Conservation (phyloP, 2,797 vertebrate species). For the Pristis pectinata region DNA sequence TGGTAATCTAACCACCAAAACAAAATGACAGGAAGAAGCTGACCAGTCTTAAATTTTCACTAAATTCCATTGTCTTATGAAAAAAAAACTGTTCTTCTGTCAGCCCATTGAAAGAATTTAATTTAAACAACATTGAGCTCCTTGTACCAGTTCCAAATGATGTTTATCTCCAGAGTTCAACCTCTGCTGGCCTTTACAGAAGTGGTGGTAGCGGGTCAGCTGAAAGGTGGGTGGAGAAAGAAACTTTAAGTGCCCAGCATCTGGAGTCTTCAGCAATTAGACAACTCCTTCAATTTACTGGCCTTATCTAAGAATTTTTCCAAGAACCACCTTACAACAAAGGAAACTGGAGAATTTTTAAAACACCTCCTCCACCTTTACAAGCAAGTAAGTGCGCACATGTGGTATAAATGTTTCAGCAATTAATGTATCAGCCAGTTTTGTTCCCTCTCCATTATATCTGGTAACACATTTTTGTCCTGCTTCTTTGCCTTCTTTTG, state of each 20-base stretch:
- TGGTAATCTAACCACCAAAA: conserved; percentile 45
- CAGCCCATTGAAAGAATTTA: conserved; percentile 50
- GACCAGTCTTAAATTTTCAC: conserved; percentile 41
- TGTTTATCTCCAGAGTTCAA: conserved; percentile 53
- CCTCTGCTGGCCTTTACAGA: conserved; percentile 47
- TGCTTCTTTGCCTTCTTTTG: conserved; percentile 42
- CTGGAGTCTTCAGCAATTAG: conserved; percentile 45
- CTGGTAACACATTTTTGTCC: conserved; percentile 41
- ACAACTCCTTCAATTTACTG: conserved; percentile 69
- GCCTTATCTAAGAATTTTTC: conserved; percentile 44
- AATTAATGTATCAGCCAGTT: neutral
- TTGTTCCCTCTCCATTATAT: conserved; percentile 30
- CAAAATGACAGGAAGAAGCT: conserved; percentile 44
- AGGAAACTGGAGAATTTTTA: conserved; percentile 38
- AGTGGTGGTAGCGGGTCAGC: neutral
- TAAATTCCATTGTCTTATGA: conserved; percentile 44
- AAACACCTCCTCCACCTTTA: neutral
- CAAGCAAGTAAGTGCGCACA: neutral
- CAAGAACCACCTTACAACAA: conserved; percentile 43
- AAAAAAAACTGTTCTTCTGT: conserved; percentile 46
- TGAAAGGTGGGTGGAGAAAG: neutral
- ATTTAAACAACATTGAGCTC: conserved; percentile 54
- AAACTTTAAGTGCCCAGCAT: neutral
- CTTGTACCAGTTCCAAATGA: conserved; percentile 56
- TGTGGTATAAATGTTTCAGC: conserved; percentile 27